A percentile compares a stretch with the other conserved stretches of the same genome.
phyloP scores from a whole-genome alignment of 2,888 invertebrate species.

The Caenorhabditis sulstoni region DNA sequence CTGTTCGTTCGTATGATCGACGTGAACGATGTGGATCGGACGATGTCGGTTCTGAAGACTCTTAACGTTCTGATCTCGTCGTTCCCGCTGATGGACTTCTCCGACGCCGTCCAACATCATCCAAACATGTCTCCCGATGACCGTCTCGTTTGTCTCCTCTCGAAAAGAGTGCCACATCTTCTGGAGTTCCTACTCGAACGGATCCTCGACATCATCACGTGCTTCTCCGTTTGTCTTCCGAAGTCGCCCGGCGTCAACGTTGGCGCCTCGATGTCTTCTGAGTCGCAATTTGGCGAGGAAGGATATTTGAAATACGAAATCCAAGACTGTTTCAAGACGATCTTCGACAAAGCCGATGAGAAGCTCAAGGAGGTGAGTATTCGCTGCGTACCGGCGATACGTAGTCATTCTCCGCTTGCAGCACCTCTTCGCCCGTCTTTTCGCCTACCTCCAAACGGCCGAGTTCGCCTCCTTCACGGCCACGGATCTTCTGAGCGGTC shows the following conservation, averaged over 20 bases:
- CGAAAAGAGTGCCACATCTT: slow-evolving; percentile 37
- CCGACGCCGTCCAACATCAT: slow-evolving; percentile 23
- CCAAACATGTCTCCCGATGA: slow-evolving; percentile 34
- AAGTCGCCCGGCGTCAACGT: slow-evolving; percentile 33
- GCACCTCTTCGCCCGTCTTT: slow-evolving; percentile 47
- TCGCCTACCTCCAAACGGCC: slow-evolving; percentile 31
- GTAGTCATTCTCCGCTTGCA: slow-evolving; percentile 30
- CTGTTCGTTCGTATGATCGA: slow-evolving; percentile 62
- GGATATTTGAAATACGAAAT: slow-evolving; percentile 2
- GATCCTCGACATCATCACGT: slow-evolving; percentile 33
- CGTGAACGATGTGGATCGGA: slow-evolving; percentile 63
- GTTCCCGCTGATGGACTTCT: slow-evolving; percentile 50
- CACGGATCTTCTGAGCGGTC: slow-evolving; percentile 45
- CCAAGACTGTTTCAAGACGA: background rate
- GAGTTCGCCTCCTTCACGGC: slow-evolving; percentile 58
- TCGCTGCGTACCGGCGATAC: too few relatives aligned
- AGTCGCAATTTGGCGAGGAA: slow-evolving; percentile 24
- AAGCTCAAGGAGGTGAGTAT: slow-evolving; percentile 12
- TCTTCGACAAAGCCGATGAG: slow-evolving; percentile 28
- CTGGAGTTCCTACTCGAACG: slow-evolving; percentile 31
- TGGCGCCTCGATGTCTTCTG: slow-evolving; percentile 43
- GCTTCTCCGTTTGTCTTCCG: slow-evolving; percentile 55
- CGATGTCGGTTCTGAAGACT: slow-evolving; percentile 28
- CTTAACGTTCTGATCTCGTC: slow-evolving; percentile 34
- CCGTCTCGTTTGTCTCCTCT: slow-evolving; percentile 25